phyloP scores from a whole-genome alignment of 2,888 invertebrate genomes.

The Tetropium fuscum region DNA sequence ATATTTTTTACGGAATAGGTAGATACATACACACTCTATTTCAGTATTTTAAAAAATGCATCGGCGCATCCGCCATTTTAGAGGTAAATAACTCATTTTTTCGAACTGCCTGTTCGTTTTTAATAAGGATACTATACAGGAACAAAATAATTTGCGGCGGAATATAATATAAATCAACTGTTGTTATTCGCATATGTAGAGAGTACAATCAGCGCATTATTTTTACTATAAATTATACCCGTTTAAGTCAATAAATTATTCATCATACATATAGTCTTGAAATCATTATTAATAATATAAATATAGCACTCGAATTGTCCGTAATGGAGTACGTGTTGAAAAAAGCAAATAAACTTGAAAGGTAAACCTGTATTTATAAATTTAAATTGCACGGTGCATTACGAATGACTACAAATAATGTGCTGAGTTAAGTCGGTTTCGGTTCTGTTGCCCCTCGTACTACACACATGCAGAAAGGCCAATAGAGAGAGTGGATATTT shows the following conservation, averaged over 20 bases:
- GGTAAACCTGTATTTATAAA: constrained; percentile 14
- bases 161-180: too few species aligned
- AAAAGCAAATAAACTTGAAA: constrained; percentile 1
- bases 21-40: too few species aligned
- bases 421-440: constrained; percentile 1
- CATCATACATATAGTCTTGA: not conserved
- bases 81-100: not conserved
- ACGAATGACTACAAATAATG: not conserved
- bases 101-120: too few species aligned
- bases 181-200: too few species aligned
- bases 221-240: not conserved
- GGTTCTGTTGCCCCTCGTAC: constrained; percentile 21
- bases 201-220: not conserved
- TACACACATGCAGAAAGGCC: constrained; percentile 34
- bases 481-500: constrained; percentile 46
- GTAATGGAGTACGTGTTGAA: not conserved
- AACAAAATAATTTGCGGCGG: too few species aligned
- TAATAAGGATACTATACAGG: too few species aligned
- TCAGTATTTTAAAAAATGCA: not conserved
- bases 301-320: not conserved
- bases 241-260: not conserved
- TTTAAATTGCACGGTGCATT: not conserved
- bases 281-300: not conserved
- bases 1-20: too few species aligned
- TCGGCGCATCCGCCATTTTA: constrained; percentile 11